Conservation (phyloP, 2,888 invertebrate species). For the Phytoseiulus persimilis region DNA sequence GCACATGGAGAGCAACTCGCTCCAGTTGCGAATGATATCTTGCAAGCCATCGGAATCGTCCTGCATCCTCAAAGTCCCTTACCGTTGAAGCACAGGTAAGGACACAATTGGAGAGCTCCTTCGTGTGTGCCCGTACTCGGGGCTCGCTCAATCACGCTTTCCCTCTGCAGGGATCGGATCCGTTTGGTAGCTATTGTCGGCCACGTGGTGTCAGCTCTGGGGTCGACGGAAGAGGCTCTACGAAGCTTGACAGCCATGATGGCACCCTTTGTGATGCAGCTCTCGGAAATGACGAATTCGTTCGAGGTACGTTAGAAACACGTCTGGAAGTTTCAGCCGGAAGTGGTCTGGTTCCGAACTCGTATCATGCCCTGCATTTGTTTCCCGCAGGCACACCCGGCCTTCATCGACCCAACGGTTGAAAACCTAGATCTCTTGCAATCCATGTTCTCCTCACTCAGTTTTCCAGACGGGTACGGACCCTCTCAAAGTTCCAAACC, state of each 20-base stretch:
- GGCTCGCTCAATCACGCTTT: neutral
- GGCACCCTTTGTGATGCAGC: conserved; percentile 26
- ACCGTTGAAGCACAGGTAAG: conserved; percentile 25
- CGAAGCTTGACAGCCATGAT: conserved; percentile 15
- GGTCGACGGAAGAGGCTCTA: conserved; percentile 6
- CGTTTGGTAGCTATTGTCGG: conserved; percentile 29
- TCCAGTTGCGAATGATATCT: conserved; percentile 28
- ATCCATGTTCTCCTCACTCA: conserved; percentile 26
- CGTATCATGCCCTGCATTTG: neutral
- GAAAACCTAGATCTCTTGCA: conserved; percentile 20
- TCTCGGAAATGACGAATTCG: neutral
- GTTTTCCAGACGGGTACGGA: conserved; percentile 14
- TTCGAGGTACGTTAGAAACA: neutral
- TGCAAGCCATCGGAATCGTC: conserved; percentile 29
- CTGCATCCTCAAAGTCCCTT: conserved; percentile 28
- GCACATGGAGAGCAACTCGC: conserved; percentile 23
- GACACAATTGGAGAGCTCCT: neutral
- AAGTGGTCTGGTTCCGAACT: neutral
- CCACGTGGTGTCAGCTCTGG: conserved; percentile 28
- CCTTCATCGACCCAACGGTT: neutral
- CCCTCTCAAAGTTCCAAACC: neutral
- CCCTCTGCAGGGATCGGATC: neutral
- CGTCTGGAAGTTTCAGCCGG: neutral
- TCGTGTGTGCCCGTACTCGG: too few species aligned
- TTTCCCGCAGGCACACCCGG: neutral